phyloP scores from a whole-genome alignment of 2,797 vertebrate genomes.

The Morelia viridis region DNA sequence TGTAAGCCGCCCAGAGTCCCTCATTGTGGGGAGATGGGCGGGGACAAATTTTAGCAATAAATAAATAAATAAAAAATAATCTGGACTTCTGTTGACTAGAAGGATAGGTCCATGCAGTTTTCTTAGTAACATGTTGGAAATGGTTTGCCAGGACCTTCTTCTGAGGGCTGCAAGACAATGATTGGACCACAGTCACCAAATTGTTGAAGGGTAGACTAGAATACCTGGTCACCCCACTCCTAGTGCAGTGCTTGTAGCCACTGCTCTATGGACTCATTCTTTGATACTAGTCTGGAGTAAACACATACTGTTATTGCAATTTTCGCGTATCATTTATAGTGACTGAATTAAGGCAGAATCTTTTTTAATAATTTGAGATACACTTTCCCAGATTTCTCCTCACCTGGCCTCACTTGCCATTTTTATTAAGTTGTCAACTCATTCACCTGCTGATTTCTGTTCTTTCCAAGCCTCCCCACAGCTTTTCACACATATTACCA shows the following conservation, averaged over 20 bases:
- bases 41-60: too few relatives aligned
- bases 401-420: background rate
- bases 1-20: too few relatives aligned
- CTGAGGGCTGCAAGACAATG: background rate
- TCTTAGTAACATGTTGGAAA: background rate
- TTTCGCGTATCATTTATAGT: background rate
- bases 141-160: background rate
- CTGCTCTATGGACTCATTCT: background rate
- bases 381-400: too few relatives aligned
- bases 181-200: background rate
- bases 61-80: too few relatives aligned
- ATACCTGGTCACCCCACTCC: background rate
- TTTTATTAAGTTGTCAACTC: background rate
- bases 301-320: background rate
- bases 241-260: background rate
- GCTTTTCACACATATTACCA: background rate
- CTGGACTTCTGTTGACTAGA: background rate
- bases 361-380: background rate
- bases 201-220: background rate
- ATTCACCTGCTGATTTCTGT: background rate
- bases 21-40: too few relatives aligned
- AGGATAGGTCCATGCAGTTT: background rate
- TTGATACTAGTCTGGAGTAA: background rate
- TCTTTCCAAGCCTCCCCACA: background rate
- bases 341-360: background rate